Conservation (phyloP, 2,888 invertebrate genomes). For the Thymelicus lineola region DNA sequence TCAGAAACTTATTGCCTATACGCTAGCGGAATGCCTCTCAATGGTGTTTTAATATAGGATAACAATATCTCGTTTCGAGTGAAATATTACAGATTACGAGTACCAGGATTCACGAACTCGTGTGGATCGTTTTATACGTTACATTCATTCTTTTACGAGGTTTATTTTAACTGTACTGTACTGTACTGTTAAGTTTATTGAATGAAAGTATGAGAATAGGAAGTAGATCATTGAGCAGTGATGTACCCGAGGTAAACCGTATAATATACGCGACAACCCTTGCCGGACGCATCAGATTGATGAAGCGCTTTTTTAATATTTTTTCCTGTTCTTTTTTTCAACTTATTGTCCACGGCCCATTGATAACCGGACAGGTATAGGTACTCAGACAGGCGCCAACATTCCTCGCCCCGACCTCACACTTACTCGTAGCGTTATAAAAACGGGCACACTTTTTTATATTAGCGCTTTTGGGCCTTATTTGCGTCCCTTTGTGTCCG, state of each 20-base stretch:
- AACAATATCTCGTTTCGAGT: slow-evolving; percentile 40
- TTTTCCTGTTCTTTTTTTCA: slow-evolving; percentile 70
- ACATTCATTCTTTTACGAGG: neutral
- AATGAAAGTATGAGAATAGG: slow-evolving; percentile 1
- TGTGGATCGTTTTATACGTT: slow-evolving; percentile 17
- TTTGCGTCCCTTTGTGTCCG: slow-evolving; percentile 79
- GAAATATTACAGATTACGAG: slow-evolving; percentile 32
- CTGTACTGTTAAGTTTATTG: neutral
- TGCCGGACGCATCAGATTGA: slow-evolving; percentile 79
- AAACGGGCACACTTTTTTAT: slow-evolving; percentile 83
- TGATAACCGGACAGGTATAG: slow-evolving; percentile 85
- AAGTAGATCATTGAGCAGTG: neutral
- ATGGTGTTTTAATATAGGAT: slow-evolving; percentile 49
- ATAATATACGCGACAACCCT: slow-evolving; percentile 71
- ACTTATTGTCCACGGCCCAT: slow-evolving; percentile 81
- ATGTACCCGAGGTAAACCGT: slow-evolving; percentile 11
- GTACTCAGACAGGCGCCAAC: slow-evolving; percentile 85
- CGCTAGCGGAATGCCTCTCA: slow-evolving; percentile 50
- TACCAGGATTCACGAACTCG: slow-evolving; percentile 16
- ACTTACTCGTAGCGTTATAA: slow-evolving; percentile 81
- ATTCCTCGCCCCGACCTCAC: slow-evolving; percentile 84
- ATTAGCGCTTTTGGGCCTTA: slow-evolving; percentile 82
- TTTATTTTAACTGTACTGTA: neutral
- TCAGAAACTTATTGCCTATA: slow-evolving; percentile 69
- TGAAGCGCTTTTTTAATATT: slow-evolving; percentile 82